Evolutionary conservation across 2,113 vertebrate genomes (phyloP), one percentile per base, ranked within the genome.

Genomic region (Perca fluviatilis): DNA sequence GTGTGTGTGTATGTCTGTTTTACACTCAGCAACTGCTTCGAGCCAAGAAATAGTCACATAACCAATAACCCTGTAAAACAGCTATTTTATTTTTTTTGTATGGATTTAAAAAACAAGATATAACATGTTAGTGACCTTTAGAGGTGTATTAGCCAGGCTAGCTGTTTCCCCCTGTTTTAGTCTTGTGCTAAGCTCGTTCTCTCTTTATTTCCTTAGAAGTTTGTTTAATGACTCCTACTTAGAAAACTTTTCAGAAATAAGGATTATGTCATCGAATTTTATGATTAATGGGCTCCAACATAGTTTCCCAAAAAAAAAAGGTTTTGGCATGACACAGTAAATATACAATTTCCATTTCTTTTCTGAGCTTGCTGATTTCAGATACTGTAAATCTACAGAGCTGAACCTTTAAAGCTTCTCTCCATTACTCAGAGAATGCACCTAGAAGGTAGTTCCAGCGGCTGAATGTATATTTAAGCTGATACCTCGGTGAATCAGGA

Each of bases 271-370:
- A 43, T 11, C 10, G 2, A 2, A 43, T 11, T 43, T 43, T 11
- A 11, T 43, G 10, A 43, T 11, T 43, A 43, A 43, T 11, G 40
- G 40, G 40, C 40, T 36, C 6, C n/a, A 58, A 43, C 58, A 56
- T 15, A 40, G 50, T 21, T 74, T 58, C 60, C 50, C 25, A 27
- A 49, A 66, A 13, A 66, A 13, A 63, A 33, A 56, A 43, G 40
- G 27, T 58, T 63, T 47, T 36, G 53, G 49, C 1, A 64, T 6
- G 6, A 49, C 16, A 13, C 9, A 2, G 12, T 23, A 11, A 69
- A 57, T 80, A 19, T 62, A 4, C 25, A 23, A 63, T 63, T 30
- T 74, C 5, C 40, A 3, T 66, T 80, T 36, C 18, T 63, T 65
- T 53, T 36, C 50, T 6, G 30, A 61, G n/a, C 30, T 36, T 40